Evolutionary conservation across 92 coral and sea anemone genomes (phyloP).

Genomic region (Porites cylindrica): DNA sequence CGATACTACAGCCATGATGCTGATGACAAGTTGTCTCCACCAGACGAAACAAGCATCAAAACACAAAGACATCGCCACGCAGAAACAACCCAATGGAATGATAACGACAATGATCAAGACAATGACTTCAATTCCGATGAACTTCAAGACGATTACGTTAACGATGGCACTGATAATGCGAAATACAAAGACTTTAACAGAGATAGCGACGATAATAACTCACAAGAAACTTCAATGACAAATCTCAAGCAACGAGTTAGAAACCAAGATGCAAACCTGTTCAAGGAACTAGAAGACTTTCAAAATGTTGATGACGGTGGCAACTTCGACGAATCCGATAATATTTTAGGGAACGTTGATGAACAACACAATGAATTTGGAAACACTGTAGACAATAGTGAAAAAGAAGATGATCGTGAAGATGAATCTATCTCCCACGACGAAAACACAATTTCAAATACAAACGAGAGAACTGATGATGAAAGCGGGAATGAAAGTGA

Average conservation of each 20-base stretch:
- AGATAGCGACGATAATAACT: not conserved
- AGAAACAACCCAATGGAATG: constrained; percentile 8
- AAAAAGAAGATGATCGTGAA: not conserved
- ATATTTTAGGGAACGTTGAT: constrained; percentile 1
- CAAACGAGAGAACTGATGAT: not conserved
- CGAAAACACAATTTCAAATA: not conserved
- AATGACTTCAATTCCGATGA: not conserved
- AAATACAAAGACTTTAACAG: not conserved
- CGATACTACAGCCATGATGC: not conserved
- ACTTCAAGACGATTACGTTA: not conserved
- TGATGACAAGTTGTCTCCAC: not conserved
- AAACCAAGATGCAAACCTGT: constrained; percentile 32
- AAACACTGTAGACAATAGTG: not conserved
- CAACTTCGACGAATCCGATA: constrained; percentile 16
- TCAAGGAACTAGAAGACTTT: constrained; percentile 29
- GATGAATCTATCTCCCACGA: constrained; percentile 6
- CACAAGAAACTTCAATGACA: constrained; percentile 4
- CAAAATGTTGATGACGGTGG: constrained; percentile 12
- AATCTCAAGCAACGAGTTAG: constrained; percentile 15
- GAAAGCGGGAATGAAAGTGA: not conserved
- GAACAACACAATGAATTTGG: not conserved
- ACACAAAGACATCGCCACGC: not conserved
- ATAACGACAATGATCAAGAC: not conserved
- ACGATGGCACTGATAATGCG: constrained; percentile 8
- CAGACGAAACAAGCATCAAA: not conserved